Evolutionary conservation across 1,140 invertebrate species (phyloP).

Genomic region (Vanessa tameamea): DNA sequence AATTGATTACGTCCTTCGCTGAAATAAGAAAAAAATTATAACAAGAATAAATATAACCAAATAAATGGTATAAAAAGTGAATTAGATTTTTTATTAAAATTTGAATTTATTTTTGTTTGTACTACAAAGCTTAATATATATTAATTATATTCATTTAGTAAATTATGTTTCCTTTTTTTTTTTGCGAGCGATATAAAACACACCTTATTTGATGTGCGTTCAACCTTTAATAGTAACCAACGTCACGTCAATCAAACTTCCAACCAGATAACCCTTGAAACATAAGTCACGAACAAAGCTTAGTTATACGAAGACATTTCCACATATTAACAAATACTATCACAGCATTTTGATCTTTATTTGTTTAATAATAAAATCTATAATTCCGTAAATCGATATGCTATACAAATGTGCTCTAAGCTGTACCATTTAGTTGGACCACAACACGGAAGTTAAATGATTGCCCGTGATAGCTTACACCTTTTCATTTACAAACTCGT

Average conservation of each 20-base stretch:
- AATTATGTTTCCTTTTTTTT: too few relatives aligned
- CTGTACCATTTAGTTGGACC: constrained; percentile 5
- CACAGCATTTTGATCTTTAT: background rate
- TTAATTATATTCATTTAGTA: too few relatives aligned
- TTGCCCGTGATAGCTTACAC: constrained; percentile 8
- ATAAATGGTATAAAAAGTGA: too few relatives aligned
- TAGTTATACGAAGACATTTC: constrained; percentile 1
- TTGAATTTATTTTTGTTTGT: background rate
- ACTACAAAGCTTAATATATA: background rate
- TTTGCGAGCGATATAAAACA: background rate
- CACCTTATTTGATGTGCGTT: background rate
- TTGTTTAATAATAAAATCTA: background rate
- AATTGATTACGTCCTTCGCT: too few relatives aligned
- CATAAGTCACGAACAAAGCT: constrained; percentile 8
- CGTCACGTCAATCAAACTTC: constrained; percentile 14
- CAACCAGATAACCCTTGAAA: constrained; percentile 10
- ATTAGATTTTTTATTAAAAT: background rate
- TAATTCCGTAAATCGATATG: background rate
- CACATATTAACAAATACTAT: background rate
- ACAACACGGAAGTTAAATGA: constrained; percentile 11
- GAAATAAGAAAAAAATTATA: too few relatives aligned
- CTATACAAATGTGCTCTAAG: background rate
- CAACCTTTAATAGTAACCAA: background rate
- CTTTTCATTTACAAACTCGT: constrained; percentile 12
- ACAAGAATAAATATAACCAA: too few relatives aligned